These are phyloP conservation scores for Pantala flavescens DNA, from an alignment of 1,140 invertebrate genomes.

Conservation along the genomic window DNA sequence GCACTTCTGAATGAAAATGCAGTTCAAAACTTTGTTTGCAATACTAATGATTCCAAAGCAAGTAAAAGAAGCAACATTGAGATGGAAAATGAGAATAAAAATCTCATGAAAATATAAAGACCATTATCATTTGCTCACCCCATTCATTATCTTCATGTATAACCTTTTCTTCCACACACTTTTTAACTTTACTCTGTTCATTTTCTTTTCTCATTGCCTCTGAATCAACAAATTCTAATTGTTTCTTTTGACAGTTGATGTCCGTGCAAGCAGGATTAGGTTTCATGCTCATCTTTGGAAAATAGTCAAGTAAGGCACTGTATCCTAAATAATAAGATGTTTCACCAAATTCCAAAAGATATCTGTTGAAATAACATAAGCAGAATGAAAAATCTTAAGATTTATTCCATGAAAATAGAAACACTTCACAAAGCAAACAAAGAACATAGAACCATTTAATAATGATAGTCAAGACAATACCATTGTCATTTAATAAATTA, in stretches of 20 bases:
- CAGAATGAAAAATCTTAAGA: not conserved
- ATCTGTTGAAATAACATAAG: not conserved
- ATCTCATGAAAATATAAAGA: too few relatives aligned
- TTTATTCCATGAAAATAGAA: too few relatives aligned
- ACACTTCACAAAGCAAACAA: too few relatives aligned
- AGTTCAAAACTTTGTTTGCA: too few relatives aligned
- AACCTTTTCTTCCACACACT: constrained; percentile 41
- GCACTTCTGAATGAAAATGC: too few relatives aligned
- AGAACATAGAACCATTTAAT: too few relatives aligned
- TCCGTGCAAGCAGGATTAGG: constrained; percentile 93
- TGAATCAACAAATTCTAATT: constrained; percentile 49
- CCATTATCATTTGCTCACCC: constrained; percentile 45
- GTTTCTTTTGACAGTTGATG: constrained; percentile 58
- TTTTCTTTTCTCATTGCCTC: constrained; percentile 33
- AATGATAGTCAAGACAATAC: too few relatives aligned
- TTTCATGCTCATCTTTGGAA: constrained; percentile 84
- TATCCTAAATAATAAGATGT: constrained; percentile 92
- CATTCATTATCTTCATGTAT: constrained; percentile 87
- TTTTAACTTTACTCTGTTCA: constrained; percentile 36
- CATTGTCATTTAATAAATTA: too few relatives aligned
- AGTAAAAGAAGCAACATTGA: too few relatives aligned
- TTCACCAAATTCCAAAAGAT: constrained; percentile 81
- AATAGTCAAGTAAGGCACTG: constrained; percentile 93
- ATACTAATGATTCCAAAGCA: too few relatives aligned
- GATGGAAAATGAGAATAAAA: too few relatives aligned